These are phyloP conservation scores for Rhagoletis pomonella DNA, from an alignment of 1,140 invertebrate genomes.

Conservation along the genomic window DNA sequence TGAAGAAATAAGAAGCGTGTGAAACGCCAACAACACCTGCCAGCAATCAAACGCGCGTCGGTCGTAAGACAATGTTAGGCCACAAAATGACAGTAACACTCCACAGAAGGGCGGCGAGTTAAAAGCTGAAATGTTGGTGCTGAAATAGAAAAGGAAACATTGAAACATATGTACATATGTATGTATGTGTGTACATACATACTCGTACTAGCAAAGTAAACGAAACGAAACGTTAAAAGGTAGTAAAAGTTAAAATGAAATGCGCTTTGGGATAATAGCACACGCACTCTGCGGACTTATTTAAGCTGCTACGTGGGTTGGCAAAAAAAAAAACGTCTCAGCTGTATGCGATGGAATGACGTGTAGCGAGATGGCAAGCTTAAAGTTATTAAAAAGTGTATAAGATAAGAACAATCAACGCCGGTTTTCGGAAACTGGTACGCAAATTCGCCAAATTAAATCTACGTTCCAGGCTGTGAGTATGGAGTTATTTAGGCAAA, in stretches of 20 bases:
- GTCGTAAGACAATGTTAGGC: slow-evolving; percentile 9
- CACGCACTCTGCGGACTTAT: slow-evolving; percentile 14
- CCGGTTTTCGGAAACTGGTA: no score
- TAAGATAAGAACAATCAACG: no score
- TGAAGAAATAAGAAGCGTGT: background rate
- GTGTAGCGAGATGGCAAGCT: no score
- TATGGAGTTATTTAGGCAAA: no score
- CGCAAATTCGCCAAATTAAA: no score
- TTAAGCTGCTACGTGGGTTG: background rate
- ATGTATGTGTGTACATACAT: no score
- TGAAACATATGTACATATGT: background rate
- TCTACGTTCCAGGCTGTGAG: no score
- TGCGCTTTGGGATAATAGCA: slow-evolving; percentile 37
- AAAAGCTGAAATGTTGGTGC: background rate
- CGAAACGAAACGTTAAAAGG: slow-evolving; percentile 43
- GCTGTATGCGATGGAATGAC: no score
- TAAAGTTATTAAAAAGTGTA: no score
- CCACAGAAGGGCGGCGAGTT: slow-evolving; percentile 25
- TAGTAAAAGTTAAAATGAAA: slow-evolving; percentile 50
- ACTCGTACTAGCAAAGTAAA: slow-evolving; percentile 7
- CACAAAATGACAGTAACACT: slow-evolving; percentile 33
- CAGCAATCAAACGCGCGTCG: background rate
- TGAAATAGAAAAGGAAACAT: background rate
- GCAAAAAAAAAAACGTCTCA: no score
- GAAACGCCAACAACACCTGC: slow-evolving; percentile 23